Conservation (phyloP, 2,797 vertebrate genomes). For the Heliangelus exortis region DNA sequence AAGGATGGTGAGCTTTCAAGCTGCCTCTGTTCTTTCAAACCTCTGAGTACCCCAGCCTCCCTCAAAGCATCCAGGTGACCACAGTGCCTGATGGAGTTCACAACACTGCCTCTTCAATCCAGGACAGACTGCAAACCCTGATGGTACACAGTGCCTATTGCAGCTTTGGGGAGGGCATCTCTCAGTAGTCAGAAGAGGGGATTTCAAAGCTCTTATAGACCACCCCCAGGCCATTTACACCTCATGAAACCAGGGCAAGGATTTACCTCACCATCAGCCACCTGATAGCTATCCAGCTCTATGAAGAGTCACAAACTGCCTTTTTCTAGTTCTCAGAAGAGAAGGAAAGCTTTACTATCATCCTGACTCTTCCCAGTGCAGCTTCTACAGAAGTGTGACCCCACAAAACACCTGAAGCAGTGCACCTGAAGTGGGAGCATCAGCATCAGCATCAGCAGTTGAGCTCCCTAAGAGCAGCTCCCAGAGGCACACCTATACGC, state of each 20-base stretch:
- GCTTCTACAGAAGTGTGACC: neutral
- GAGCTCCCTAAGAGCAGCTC: neutral
- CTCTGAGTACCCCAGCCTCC: neutral
- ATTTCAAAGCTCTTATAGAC: neutral
- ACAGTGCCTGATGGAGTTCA: neutral
- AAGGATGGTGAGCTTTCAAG: neutral
- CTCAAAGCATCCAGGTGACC: neutral
- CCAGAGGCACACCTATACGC: neutral
- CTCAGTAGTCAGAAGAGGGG: neutral
- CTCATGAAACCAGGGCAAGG: neutral
- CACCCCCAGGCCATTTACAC: neutral
- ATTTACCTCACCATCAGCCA: neutral
- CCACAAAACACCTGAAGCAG: neutral
- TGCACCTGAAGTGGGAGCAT: neutral
- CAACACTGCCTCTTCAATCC: neutral
- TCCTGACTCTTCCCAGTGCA: neutral
- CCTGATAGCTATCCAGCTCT: fast-evolving
- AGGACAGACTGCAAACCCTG: neutral
- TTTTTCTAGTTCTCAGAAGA: neutral
- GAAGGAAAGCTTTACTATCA: neutral
- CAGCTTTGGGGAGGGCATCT: neutral
- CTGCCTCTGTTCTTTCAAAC: neutral
- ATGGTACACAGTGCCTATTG: fast-evolving
- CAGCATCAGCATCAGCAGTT: neutral
- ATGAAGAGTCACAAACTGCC: neutral